Conservation (phyloP, 2,888 invertebrate species). For the Onchidella celtica region DNA sequence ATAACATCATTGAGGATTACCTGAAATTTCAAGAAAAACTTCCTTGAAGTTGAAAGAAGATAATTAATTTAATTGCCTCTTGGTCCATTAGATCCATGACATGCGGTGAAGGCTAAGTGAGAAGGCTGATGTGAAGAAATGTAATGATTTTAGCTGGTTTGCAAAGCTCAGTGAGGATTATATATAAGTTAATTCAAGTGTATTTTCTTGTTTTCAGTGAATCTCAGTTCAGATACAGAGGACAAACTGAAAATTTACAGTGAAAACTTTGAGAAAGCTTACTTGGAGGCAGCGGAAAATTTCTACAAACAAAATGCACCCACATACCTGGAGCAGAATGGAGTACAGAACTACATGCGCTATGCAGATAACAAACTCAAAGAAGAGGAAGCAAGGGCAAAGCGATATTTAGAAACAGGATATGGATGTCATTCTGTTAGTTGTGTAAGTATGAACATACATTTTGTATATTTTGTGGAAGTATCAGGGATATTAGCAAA, state of each 20-base stretch:
- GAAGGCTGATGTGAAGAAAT: too few relatives aligned
- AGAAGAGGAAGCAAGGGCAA: conserved; percentile 96
- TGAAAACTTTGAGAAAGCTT: conserved; percentile 97
- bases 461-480: too few relatives aligned
- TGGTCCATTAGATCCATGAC: too few relatives aligned
- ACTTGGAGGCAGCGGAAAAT: conserved; percentile 94
- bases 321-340: conserved; percentile 92
- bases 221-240: conserved; percentile 94
- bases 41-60: too few relatives aligned
- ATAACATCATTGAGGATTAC: too few relatives aligned
- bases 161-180: too few relatives aligned
- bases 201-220: conserved; percentile 84
- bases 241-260: conserved; percentile 97
- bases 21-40: too few relatives aligned
- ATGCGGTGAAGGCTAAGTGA: too few relatives aligned
- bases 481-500: too few relatives aligned
- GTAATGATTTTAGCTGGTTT: too few relatives aligned
- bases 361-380: conserved; percentile 96
- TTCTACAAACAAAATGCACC: conserved; percentile 95
- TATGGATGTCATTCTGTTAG: conserved; percentile 86
- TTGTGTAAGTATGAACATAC: conserved; percentile 81
- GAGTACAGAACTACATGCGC: conserved; percentile 97
- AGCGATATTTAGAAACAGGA: conserved; percentile 94
- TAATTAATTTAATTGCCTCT: too few relatives aligned
- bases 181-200: too few relatives aligned